Evolutionary conservation across 2,113 vertebrate genomes (phyloP).

Genomic region (Neolamprologus tretocephalus): DNA sequence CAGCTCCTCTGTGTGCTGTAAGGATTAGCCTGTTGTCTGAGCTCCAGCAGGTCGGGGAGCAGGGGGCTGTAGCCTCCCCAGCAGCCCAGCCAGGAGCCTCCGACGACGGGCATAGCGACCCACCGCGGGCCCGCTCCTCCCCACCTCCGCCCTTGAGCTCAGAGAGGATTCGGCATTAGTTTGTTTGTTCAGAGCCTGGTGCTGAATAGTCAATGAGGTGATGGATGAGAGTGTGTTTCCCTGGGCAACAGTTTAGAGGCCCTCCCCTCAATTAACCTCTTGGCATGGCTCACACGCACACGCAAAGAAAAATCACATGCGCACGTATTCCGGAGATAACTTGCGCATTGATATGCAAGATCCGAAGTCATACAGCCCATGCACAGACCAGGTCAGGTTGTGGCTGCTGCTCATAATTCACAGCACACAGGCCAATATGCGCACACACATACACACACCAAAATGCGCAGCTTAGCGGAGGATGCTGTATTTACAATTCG

Average conservation of each 20-base stretch:
- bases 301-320: neutral
- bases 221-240: conserved; percentile 10
- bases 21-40: conserved; percentile 65
- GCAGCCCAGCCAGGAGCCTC: conserved; percentile 9
- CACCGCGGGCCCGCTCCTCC: neutral
- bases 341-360: conserved; percentile 54
- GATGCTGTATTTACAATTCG: conserved; percentile 63
- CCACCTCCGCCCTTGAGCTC: neutral
- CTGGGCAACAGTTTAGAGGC: conserved; percentile 46
- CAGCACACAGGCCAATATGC: neutral
- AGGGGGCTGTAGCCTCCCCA: neutral
- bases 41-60: conserved; percentile 43
- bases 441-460: neutral
- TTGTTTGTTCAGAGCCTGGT: conserved; percentile 9
- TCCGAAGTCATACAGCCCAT: conserved; percentile 23
- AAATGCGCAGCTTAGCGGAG: conserved; percentile 27
- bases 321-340: conserved; percentile 19
- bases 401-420: conserved; percentile 54
- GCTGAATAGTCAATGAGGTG: conserved; percentile 46
- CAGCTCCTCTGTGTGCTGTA: conserved; percentile 46
- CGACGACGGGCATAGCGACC: neutral
- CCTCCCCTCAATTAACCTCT: conserved; percentile 68
- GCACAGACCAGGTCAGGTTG: conserved; percentile 34
- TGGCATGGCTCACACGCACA: neutral
- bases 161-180: neutral